These are phyloP conservation scores for Tympanoctomys barrerae DNA, from an alignment of 2,797 vertebrate species.

Conservation along the genomic window DNA sequence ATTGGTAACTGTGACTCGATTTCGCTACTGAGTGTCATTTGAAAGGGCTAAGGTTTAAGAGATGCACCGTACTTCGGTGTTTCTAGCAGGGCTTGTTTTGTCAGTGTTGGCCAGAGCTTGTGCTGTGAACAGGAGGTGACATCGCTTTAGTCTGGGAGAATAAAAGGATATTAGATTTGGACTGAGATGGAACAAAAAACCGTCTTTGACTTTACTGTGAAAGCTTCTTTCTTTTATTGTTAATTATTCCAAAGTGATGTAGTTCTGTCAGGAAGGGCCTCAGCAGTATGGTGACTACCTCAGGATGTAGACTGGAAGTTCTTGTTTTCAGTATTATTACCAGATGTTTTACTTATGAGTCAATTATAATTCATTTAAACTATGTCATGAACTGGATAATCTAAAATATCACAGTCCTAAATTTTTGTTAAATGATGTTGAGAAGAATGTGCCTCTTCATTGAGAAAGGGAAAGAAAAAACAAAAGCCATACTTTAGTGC, in stretches of 20 bases:
- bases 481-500: background rate
- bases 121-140: background rate
- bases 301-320: background rate
- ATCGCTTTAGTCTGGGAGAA: background rate
- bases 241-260: background rate
- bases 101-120: background rate
- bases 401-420: constrained; percentile 30
- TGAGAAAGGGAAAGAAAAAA: background rate
- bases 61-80: background rate
- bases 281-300: background rate
- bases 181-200: background rate
- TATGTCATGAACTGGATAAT: constrained; percentile 14
- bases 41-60: constrained; percentile 14
- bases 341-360: background rate
- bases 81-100: background rate
- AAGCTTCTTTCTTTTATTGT: background rate
- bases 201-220: background rate
- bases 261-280: background rate
- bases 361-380: background rate
- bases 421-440: background rate
- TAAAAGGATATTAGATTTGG: constrained; percentile 3
- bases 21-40: background rate
- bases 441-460: background rate
- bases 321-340: background rate
- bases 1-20: constrained; percentile 1